phyloP scores from a whole-genome alignment of 2,888 invertebrate genomes.

The Pachymerium ferrugineum region DNA sequence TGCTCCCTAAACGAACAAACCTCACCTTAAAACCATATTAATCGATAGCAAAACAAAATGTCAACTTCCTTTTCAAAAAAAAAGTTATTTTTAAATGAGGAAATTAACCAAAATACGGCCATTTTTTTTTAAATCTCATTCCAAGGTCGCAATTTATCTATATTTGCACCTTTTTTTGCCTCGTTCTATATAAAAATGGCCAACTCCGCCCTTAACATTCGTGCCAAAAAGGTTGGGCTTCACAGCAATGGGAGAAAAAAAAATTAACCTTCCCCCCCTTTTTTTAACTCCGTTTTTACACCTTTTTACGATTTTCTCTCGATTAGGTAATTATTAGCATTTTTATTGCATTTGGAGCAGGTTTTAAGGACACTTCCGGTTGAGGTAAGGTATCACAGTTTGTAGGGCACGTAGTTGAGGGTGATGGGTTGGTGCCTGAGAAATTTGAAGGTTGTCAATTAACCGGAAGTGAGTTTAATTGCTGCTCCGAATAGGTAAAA shows the following conservation, averaged over 20 bases:
- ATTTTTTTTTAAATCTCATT: constrained; percentile 17
- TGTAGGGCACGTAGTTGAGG: too few species aligned
- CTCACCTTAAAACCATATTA: background rate
- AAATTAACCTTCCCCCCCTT: too few species aligned
- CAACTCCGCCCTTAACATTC: background rate
- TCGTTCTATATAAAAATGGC: background rate
- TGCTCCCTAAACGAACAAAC: background rate
- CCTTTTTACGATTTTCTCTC: background rate
- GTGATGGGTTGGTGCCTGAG: too few species aligned
- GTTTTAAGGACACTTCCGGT: background rate
- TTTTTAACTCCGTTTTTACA: background rate
- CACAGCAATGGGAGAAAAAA: too few species aligned
- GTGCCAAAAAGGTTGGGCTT: too few species aligned
- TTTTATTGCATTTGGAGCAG: too few species aligned
- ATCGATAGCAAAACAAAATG: background rate
- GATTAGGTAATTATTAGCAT: constrained; percentile 37
- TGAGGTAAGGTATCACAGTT: background rate
- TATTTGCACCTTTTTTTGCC: background rate
- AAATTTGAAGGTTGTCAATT: too few species aligned
- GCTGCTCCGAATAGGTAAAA: too few species aligned
- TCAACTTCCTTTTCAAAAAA: background rate
- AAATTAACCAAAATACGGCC: background rate
- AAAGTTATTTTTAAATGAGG: background rate
- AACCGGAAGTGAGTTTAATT: too few species aligned
- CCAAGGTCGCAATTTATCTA: background rate